Evolutionary conservation across 1,140 invertebrate genomes (phyloP).

Genomic region (Aplysia californica): DNA sequence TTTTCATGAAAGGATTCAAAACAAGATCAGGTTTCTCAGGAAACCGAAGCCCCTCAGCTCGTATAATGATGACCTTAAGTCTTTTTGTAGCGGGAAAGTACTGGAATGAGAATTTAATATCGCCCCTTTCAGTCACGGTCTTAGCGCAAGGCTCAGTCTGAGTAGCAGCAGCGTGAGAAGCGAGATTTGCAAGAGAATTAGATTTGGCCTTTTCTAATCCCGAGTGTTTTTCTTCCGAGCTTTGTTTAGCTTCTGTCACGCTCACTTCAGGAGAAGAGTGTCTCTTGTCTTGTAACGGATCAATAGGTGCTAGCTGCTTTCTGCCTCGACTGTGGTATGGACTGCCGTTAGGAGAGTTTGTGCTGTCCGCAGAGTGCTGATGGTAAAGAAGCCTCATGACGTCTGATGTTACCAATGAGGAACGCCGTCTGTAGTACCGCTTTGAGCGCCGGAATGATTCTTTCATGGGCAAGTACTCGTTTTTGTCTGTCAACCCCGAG

Average conservation of each 20-base stretch:
- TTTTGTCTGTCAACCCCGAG: conserved; percentile 33
- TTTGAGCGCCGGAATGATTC: conserved; percentile 36
- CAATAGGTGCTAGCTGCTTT: conserved; percentile 17
- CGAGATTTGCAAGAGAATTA: not conserved
- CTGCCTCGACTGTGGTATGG: conserved; percentile 9
- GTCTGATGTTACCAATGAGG: conserved; percentile 43
- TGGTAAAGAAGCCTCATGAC: not conserved
- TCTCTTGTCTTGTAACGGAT: conserved; percentile 36
- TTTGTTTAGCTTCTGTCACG: not conserved
- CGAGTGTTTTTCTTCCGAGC: not conserved
- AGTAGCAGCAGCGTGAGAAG: not conserved
- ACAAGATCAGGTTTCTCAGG: conserved; percentile 43
- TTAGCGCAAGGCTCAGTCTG: conserved; percentile 23
- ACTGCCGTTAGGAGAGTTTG: conserved; percentile 2
- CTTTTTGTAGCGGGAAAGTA: conserved; percentile 51
- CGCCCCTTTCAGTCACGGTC: conserved; percentile 49
- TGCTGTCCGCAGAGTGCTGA: not conserved
- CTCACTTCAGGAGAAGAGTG: conserved; percentile 48
- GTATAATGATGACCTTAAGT: conserved; percentile 56
- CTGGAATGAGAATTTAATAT: conserved; percentile 62
- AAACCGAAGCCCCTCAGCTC: conserved; percentile 56
- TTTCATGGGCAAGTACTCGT: conserved; percentile 36
- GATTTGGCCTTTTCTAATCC: conserved; percentile 4
- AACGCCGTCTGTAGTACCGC: conserved; percentile 51
- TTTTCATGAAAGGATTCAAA: conserved; percentile 41